Percentiles rank a stretch among this genome's conserved stretches.
phyloP scores from a whole-genome alignment of 2,113 vertebrate species.

The Struthidea cinerea region DNA sequence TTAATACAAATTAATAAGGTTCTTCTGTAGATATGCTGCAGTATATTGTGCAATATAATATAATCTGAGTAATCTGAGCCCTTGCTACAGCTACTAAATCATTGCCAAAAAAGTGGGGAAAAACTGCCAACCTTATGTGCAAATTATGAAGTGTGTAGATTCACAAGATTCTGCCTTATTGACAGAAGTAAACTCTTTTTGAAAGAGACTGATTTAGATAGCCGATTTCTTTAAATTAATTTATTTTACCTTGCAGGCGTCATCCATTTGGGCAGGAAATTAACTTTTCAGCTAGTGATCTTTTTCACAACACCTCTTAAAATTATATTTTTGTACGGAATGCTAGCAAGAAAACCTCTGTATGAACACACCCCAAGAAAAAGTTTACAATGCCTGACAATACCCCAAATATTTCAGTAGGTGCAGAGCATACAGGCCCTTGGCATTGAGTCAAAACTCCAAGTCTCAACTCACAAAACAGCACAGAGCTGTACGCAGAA shows the following conservation, averaged over 20 bases:
- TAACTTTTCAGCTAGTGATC: slow-evolving; percentile 50
- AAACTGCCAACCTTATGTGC: slow-evolving; percentile 26
- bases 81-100: slow-evolving; percentile 42
- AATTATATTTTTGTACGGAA: slow-evolving; percentile 8
- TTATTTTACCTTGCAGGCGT: slow-evolving; percentile 30
- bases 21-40: background rate
- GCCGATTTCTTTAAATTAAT: background rate
- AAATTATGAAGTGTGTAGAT: slow-evolving; percentile 60
- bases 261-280: slow-evolving; percentile 58
- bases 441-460: background rate
- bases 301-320: slow-evolving; percentile 41
- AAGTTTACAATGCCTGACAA: slow-evolving; percentile 19
- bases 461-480: background rate
- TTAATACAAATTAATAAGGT: background rate
- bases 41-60: slow-evolving; percentile 34
- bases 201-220: slow-evolving; percentile 46
- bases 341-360: background rate
- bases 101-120: slow-evolving; percentile 2
- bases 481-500: background rate
- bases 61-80: slow-evolving; percentile 36
- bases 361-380: background rate
- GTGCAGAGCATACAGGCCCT: background rate
- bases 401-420: slow-evolving; percentile 20
- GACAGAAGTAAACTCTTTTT: slow-evolving; percentile 24
- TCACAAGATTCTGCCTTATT: slow-evolving; percentile 47